These are phyloP conservation scores for Caradrina clavipalpis DNA, from an alignment of 2,888 invertebrate species.

Conservation along the genomic window DNA sequence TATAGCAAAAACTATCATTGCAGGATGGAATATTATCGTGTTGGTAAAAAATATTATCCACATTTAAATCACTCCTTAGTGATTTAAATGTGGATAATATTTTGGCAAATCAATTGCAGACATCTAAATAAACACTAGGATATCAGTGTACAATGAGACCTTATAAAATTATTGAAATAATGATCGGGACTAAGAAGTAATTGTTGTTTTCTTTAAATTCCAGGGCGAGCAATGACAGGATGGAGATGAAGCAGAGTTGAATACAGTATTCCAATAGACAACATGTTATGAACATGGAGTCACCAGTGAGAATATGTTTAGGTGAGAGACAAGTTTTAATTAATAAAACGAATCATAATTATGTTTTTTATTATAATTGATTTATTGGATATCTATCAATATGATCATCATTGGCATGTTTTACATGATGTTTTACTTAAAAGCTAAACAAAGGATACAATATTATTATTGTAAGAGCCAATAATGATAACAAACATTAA, in stretches of 20 bases:
- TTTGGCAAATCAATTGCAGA: too few species aligned
- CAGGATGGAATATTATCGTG: too few species aligned
- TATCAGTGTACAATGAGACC: too few species aligned
- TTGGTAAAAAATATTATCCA: too few species aligned
- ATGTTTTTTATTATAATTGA: background rate
- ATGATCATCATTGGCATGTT: too few species aligned
- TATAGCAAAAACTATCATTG: too few species aligned
- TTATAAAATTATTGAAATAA: too few species aligned
- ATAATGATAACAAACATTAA: background rate
- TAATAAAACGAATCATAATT: constrained; percentile 17
- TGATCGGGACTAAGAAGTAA: background rate
- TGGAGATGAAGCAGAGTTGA: constrained; percentile 68
- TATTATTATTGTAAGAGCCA: too few species aligned
- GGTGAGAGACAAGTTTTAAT: constrained; percentile 69
- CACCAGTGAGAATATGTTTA: constrained; percentile 90
- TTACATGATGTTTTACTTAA: background rate
- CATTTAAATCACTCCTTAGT: too few species aligned
- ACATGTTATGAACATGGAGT: constrained; percentile 88
- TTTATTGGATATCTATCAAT: background rate
- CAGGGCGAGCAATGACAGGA: constrained; percentile 74
- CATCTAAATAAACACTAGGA: too few species aligned
- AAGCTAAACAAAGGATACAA: background rate
- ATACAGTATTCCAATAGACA: constrained; percentile 69
- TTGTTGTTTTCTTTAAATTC: constrained; percentile 56
- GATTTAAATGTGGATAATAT: too few species aligned